A percentile compares a stretch with the other conserved stretches of the same genome.
These are phyloP conservation scores for Pyrgus malvae DNA, from an alignment of 2,888 invertebrate genomes.

Conservation along the genomic window DNA sequence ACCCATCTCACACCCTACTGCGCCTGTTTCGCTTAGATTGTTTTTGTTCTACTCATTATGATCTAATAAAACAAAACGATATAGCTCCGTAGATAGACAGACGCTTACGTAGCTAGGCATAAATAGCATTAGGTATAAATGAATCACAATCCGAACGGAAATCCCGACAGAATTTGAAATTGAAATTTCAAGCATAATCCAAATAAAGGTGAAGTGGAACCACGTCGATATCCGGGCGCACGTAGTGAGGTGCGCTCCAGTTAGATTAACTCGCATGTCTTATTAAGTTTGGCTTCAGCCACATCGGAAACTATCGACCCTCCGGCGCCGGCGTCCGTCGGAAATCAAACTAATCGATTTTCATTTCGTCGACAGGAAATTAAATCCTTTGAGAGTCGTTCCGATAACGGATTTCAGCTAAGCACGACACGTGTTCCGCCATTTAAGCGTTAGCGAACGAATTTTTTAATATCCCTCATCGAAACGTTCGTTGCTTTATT, in stretches of 20 bases:
- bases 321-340: constrained; percentile 61
- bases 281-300: constrained; percentile 57
- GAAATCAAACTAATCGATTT: constrained; percentile 82
- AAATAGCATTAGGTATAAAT: neutral
- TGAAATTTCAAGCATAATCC: constrained; percentile 5
- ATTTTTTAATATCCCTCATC: constrained; percentile 46
- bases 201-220: constrained; percentile 14
- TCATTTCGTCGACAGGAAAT: constrained; percentile 79
- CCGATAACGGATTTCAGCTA: constrained; percentile 76
- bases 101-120: too few relatives aligned
- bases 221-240: constrained; percentile 22
- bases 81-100: too few relatives aligned
- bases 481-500: constrained; percentile 40
- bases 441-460: constrained; percentile 41
- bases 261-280: constrained; percentile 48
- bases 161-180: neutral
- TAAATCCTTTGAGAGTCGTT: constrained; percentile 79
- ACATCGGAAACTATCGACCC: constrained; percentile 74
- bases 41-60: too few relatives aligned
- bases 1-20: too few relatives aligned
- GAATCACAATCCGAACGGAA: constrained; percentile 3
- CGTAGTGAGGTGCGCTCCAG: constrained; percentile 25
- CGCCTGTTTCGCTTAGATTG: too few relatives aligned
- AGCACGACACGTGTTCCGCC: constrained; percentile 73
- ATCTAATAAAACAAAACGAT: too few relatives aligned